Conservation (phyloP, 2,888 invertebrate species). For the Mantis religiosa region DNA sequence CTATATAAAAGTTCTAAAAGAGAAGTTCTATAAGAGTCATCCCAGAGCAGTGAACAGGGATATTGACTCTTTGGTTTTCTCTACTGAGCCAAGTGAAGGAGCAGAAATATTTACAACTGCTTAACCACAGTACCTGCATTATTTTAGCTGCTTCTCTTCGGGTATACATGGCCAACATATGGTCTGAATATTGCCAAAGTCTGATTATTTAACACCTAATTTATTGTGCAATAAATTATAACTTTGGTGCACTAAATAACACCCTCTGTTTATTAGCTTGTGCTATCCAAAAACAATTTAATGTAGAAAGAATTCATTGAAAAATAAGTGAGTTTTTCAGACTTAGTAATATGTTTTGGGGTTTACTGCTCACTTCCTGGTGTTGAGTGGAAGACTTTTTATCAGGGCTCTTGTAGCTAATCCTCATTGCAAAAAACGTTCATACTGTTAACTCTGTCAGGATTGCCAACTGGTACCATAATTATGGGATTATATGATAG, state of each 20-base stretch:
- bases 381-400: no score
- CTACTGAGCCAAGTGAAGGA: constrained; percentile 66
- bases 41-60: constrained; percentile 50
- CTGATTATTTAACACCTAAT: not conserved
- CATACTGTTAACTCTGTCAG: no score
- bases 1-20: constrained; percentile 65
- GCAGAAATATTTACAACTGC: constrained; percentile 52
- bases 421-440: no score
- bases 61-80: constrained; percentile 61
- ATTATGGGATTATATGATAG: no score
- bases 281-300: no score
- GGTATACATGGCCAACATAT: not conserved
- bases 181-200: not conserved
- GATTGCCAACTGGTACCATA: no score
- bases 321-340: no score
- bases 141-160: not conserved
- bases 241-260: not conserved
- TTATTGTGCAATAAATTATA: not conserved
- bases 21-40: constrained; percentile 62
- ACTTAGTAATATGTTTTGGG: no score
- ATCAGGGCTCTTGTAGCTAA: no score
- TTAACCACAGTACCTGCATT: not conserved
- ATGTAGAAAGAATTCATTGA: no score
- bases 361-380: no score
- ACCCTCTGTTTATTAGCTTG: no score